Evolutionary conservation across 2,113 vertebrate species (phyloP), one percentile per base, ranked within the genome.

Genomic region (Pyrgilauda ruficollis): DNA sequence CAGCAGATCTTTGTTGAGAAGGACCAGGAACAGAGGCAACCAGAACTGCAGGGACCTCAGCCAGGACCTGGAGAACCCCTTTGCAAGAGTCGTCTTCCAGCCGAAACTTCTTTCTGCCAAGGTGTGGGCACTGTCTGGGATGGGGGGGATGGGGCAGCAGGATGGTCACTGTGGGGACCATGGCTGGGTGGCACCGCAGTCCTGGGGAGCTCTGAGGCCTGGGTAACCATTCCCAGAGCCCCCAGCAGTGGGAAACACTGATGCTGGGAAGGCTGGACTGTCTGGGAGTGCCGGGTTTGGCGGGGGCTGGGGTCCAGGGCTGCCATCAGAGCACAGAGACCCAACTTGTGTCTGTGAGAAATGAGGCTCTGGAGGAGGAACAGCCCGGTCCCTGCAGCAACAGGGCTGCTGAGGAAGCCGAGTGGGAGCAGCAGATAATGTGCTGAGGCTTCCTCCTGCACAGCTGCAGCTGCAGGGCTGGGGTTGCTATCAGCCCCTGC

Each of bases 361-460:
- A 37, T 0, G 9, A 3, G 11, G 47, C 24, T 76, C 33, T 20
- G 78, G 56, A 84, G 78, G 93, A 94, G 84, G 62, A 83, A 67
- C 0, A 0, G 46, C 49, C 18, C 0, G 0, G 44, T 68, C 41
- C 59, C 31, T 50, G 55, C 43, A 76, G 84, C 41, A 13, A 47
- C 30, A 79, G 63, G 47, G 33, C 66, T 92, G 70, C 91, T 73
- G 19, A 95, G 84, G 87, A 94, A 95, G 75, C 82, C 1, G 3
- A 80, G 69, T 87, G 94, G 43, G 85, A 74, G 63, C 37, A 58
- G 75, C 72, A 95, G 97, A 97, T 97, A 97, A 93, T 4, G 43
- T 18, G 15, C 58, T 0, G 16, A 74, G 74, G 88, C 66, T 96
- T 96, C 97, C 90, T 94, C 64, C 0, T 0, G 44, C 80, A 11